phyloP scores from a whole-genome alignment of 1,140 invertebrate genomes.

The Cyphomyrmex costatus region DNA sequence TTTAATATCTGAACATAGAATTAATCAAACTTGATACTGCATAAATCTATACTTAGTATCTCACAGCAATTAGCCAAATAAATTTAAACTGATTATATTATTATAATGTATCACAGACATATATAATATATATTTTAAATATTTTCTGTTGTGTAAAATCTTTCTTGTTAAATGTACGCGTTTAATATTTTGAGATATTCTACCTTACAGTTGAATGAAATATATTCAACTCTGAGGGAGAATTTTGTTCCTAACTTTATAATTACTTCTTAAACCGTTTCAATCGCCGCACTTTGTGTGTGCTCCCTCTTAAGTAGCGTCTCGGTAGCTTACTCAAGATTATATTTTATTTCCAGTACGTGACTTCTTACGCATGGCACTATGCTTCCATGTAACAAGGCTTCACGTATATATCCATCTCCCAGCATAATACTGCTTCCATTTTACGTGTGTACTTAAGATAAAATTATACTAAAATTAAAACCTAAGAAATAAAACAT shows the following conservation, averaged over 20 bases:
- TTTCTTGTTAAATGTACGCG: background rate
- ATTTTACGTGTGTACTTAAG: background rate
- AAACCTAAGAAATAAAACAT: background rate
- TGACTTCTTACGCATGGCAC: slow-evolving; percentile 38
- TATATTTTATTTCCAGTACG: slow-evolving; percentile 60
- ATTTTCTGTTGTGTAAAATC: background rate
- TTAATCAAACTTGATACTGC: slow-evolving; percentile 37
- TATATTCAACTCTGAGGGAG: slow-evolving; percentile 15
- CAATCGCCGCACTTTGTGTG: slow-evolving; percentile 48
- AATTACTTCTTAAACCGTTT: slow-evolving; percentile 61
- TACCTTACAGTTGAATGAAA: slow-evolving; percentile 11
- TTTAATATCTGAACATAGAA: slow-evolving; percentile 25
- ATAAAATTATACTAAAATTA: slow-evolving; percentile 14
- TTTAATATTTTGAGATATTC: slow-evolving; percentile 16
- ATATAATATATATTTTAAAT: background rate
- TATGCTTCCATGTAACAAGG: slow-evolving; percentile 14
- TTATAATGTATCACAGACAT: background rate
- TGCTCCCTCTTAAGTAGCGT: slow-evolving; percentile 34
- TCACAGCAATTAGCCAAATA: slow-evolving; percentile 33
- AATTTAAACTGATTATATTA: slow-evolving; percentile 1
- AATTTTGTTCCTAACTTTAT: slow-evolving; percentile 44
- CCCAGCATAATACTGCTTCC: background rate
- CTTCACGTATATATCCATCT: slow-evolving; percentile 26
- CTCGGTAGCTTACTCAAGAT: slow-evolving; percentile 47
- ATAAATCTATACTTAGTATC: slow-evolving; percentile 25